Conservation (phyloP, 2,797 vertebrate genomes). For the Buphagus erythrorhynchus region DNA sequence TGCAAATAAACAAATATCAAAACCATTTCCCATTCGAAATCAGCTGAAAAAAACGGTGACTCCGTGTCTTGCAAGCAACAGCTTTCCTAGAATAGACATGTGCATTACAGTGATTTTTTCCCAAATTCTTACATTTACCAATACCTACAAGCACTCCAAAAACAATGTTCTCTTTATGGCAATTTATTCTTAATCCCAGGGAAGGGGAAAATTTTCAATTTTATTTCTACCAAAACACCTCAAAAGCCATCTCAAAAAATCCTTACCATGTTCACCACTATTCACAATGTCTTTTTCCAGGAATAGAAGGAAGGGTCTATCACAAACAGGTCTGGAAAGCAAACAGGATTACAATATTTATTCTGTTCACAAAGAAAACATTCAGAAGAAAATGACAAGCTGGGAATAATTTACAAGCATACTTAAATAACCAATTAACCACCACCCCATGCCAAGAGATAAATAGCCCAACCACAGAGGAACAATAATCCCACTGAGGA, state of each 20-base stretch:
- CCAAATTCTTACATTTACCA: neutral
- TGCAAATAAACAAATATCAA: neutral
- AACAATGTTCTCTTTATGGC: neutral
- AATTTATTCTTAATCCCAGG: neutral
- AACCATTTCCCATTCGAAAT: neutral
- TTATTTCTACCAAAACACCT: neutral
- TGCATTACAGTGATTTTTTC: neutral
- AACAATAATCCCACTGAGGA: neutral
- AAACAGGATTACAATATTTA: neutral
- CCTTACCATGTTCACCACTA: slow-evolving; percentile 71
- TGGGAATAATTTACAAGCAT: neutral
- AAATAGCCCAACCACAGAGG: neutral
- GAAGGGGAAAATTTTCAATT: neutral
- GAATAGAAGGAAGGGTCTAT: neutral
- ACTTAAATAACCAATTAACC: neutral
- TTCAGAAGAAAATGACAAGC: neutral
- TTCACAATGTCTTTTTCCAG: neutral
- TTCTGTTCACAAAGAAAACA: neutral
- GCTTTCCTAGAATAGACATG: neutral
- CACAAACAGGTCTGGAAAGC: neutral
- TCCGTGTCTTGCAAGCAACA: neutral
- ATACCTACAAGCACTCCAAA: neutral
- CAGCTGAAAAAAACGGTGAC: neutral
- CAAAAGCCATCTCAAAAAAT: neutral
- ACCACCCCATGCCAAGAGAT: neutral